These are phyloP conservation scores for Sarotherodon lohbergeri DNA, from an alignment of 2,113 vertebrate species.

Conservation along the genomic window DNA sequence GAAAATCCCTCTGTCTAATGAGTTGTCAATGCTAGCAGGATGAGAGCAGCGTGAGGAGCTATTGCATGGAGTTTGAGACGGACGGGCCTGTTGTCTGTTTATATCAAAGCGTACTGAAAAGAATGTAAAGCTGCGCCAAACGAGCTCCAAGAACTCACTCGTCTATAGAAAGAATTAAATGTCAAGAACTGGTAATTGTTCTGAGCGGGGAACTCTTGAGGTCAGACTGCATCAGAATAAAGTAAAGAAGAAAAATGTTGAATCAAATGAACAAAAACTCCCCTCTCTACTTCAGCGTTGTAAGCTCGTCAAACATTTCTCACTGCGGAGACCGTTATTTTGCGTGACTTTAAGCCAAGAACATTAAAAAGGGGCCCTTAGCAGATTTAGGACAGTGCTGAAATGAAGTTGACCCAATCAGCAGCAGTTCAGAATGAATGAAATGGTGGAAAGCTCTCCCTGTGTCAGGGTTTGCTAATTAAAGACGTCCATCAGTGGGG, in stretches of 20 bases:
- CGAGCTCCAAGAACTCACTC: neutral
- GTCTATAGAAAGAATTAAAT: neutral
- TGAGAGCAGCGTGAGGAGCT: conserved; percentile 11
- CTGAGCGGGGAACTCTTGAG: neutral
- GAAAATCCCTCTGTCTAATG: conserved; percentile 66
- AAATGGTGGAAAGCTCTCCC: conserved; percentile 18
- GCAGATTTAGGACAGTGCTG: conserved; percentile 54
- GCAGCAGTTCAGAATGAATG: conserved; percentile 45
- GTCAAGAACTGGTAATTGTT: conserved; percentile 1
- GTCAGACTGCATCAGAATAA: conserved; percentile 10
- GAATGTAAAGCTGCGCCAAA: neutral
- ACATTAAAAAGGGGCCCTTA: conserved; percentile 45
- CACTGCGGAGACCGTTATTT: conserved; percentile 34
- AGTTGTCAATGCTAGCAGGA: conserved; percentile 59
- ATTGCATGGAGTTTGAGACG: conserved; percentile 23
- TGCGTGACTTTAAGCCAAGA: conserved; percentile 46
- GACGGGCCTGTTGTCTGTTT: neutral
- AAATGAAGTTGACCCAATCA: conserved; percentile 68
- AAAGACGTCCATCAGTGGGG: conserved; percentile 64
- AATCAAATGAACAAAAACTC: conserved; percentile 6
- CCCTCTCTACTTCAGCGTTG: neutral
- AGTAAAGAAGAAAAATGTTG: conserved; percentile 3
- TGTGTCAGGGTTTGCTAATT: conserved; percentile 60
- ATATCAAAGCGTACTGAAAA: neutral
- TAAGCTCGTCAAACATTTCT: conserved; percentile 4